A percentile compares a stretch with the other conserved stretches of the same genome.
Evolutionary conservation across 2,797 vertebrate genomes (phyloP).

Genomic region (Oreochromis mossambicus): DNA sequence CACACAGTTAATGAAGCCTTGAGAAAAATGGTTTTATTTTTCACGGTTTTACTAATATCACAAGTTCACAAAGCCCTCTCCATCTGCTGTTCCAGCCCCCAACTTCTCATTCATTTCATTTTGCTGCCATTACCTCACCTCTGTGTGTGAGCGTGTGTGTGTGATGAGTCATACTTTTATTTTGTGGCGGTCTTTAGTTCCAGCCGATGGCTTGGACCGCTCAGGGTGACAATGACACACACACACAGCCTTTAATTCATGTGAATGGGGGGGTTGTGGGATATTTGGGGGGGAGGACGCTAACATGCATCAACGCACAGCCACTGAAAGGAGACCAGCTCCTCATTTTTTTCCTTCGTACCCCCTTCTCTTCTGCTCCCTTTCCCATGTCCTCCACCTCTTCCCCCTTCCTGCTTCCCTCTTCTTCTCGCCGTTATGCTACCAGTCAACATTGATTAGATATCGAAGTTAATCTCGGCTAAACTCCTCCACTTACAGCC

Average conservation of each 20-base stretch:
- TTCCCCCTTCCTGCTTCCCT: not conserved
- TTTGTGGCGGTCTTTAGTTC: conserved; percentile 50
- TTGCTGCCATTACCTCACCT: not conserved
- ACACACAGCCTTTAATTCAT: conserved; percentile 40
- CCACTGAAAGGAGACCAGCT: conserved; percentile 22
- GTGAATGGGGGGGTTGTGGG: conserved; percentile 45
- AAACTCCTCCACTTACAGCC: conserved; percentile 49
- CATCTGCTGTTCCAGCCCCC: not conserved
- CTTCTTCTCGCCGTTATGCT: conserved; percentile 24
- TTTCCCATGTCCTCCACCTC: not conserved
- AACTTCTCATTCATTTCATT: not conserved
- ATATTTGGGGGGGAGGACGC: conserved; percentile 10
- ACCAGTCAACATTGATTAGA: conserved; percentile 56
- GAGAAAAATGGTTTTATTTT: not conserved
- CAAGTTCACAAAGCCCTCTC: not conserved
- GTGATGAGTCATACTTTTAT: conserved; percentile 41
- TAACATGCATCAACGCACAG: conserved; percentile 35
- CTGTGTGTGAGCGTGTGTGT: not conserved
- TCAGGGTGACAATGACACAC: conserved; percentile 32
- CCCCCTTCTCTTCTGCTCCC: not conserved
- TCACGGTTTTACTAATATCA: not conserved
- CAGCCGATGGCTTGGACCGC: conserved; percentile 11
- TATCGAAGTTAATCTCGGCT: conserved; percentile 55
- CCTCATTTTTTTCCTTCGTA: not conserved
- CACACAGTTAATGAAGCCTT: not conserved